phyloP scores from a whole-genome alignment of 2,113 vertebrate species.

The Drymodes brunneopygia region DNA sequence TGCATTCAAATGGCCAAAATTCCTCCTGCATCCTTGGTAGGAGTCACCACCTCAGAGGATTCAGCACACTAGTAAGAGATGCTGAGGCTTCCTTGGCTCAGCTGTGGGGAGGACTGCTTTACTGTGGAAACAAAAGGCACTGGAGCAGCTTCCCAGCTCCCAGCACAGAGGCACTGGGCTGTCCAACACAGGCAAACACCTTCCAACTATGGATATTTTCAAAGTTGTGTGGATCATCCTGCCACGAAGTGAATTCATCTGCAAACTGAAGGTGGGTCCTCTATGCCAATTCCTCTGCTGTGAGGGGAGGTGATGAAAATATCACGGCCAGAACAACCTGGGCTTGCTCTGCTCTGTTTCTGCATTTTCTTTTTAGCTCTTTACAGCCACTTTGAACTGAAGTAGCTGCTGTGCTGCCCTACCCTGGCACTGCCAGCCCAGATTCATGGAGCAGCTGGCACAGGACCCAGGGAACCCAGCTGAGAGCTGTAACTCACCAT shows the following conservation, averaged over 20 bases:
- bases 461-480: neutral
- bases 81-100: neutral
- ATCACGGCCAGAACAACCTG: fast-evolving
- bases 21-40: neutral
- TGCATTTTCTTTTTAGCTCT: neutral
- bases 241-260: neutral
- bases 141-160: neutral
- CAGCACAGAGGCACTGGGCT: neutral
- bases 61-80: neutral
- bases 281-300: neutral
- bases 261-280: neutral
- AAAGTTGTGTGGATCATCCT: neutral
- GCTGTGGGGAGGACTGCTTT: neutral
- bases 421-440: neutral
- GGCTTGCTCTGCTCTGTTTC: neutral
- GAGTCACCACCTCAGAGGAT: neutral
- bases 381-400: neutral
- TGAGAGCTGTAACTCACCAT: neutral
- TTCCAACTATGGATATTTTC: neutral
- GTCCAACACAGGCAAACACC: neutral
- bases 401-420: neutral
- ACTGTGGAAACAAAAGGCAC: neutral
- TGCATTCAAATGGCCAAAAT: neutral
- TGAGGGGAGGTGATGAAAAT: neutral
- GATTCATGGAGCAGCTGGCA: neutral